Evolutionary conservation across 92 coral and sea anemone genomes (phyloP), one percentile per base, ranked within the genome.

Genomic region (Zoanthus gigantus): DNA sequence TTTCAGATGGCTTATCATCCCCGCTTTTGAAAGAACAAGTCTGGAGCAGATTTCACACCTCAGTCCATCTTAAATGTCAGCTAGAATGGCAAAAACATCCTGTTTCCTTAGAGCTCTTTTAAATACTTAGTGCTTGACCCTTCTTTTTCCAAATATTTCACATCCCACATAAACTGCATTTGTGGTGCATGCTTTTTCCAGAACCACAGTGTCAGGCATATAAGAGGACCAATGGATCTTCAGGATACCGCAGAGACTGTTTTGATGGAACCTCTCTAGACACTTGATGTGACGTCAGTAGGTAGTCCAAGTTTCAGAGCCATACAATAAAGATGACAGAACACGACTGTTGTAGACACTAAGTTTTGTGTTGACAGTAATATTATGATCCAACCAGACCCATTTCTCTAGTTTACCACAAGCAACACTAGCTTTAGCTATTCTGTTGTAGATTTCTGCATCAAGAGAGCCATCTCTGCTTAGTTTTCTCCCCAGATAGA

Each of bases 401-500:
- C 83, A 48, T 18, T 58, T 72, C 50, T 82, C 82, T 45, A 82
- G 86, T 47, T 83, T 89, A 9, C 87, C 91, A 74, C 81, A 88
- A 12, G 88, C 88, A 32, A 29, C 69, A 68, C 56, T 23, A 37
- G 87, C 91, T 72, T 88, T 88, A 61, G 77, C 80, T 57, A 82
- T 28, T 28, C 88, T 37, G 0, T 12, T 0, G 61, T 4, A 13
- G 8, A 82, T 74, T 63, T 88, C 83, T 53, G 54, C 88, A 88
- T 88, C 91, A 63, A 88, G 83, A 30, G 56, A 10, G 45, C 78
- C 87, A 71, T 71, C 37, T 28, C 79, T 53, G 15, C 68, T 66
- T 31, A 88, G 37, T 31, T 82, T 88, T 12, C 88, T 88, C 13
- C 91, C 91, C 29, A 88, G 87, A 61, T 88, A 88, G 14, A 56